Base-by-base conservation (phyloP, 2,113 vertebrate species). In the Tragelaphus imberbis region DNA sequence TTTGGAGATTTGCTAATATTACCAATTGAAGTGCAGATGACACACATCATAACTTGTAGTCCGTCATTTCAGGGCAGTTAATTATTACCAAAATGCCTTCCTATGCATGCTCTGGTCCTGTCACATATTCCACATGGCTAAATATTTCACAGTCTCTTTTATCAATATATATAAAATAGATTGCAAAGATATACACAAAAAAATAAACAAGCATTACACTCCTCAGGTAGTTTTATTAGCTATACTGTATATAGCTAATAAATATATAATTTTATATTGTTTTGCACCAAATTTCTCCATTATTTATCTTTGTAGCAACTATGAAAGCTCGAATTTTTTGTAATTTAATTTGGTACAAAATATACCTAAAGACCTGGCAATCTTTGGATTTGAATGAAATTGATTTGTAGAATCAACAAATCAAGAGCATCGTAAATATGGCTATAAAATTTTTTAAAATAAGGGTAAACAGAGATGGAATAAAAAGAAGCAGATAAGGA, bases 141-240 rank as follows among this genome's bases (percentile, higher is more conserved):
- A 68, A 40, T 98, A 98, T 88, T 98, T 98, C 91, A 98, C 98
- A 98, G 98, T 99, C 98, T 98, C 98, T 98, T 98, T 98, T 98
- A 98, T 99, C 98, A 98, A 98, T 98, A 98, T 98, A 98, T 98
- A 98, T 99, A 99, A 99, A 99, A 99, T 99, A 99, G 98, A 98
- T 98, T 98, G 99, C 98, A 98, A 98, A 98, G 98, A 98, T 98
- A 98, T 97, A 99, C 98, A 98, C 98, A 98, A 98, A 96, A 99
- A 99, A 98, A 98, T 99, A 99, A 99, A 98, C 98, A 99, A 98
- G 98, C 99, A 98, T 99, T 99, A 99, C 98, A 99, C 98, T 98
- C 98, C 99, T 99, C 98, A 98, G 98, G 98, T 98, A 98, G 98
- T 98, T 99, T 99, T 98, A 99, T 98, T 98, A 98, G 97, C 97